phyloP scores from a whole-genome alignment of 2,797 vertebrate genomes.

The Strix occidentalis region DNA sequence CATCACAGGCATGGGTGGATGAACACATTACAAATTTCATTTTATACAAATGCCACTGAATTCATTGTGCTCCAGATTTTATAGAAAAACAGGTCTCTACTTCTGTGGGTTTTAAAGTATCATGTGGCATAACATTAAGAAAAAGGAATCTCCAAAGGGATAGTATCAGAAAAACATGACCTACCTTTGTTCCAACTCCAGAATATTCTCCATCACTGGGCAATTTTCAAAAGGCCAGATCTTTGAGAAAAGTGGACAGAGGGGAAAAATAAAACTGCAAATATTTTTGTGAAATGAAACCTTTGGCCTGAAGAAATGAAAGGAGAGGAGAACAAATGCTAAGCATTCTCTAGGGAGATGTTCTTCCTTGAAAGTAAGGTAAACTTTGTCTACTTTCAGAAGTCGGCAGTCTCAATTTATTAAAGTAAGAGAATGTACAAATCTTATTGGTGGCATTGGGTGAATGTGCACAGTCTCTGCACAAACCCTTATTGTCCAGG shows the following conservation, averaged over 20 bases:
- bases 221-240: conserved; percentile 10
- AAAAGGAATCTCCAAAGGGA: not conserved
- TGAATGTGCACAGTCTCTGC: not conserved
- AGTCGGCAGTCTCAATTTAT: not conserved
- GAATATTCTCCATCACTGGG: not conserved
- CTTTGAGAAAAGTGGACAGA: not conserved
- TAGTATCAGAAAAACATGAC: not conserved
- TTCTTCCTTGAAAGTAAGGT: not conserved
- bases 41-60: not conserved
- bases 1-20: not conserved
- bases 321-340: not conserved
- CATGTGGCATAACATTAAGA: not conserved
- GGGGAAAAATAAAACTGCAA: conserved; percentile 5
- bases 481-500: not conserved
- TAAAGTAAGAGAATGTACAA: not conserved
- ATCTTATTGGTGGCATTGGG: not conserved
- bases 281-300: conserved; percentile 7
- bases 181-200: not conserved
- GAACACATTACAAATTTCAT: not conserved
- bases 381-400: not conserved
- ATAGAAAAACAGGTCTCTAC: not conserved
- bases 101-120: not conserved
- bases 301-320: conserved; percentile 1
- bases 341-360: not conserved
- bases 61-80: not conserved